Evolutionary conservation across 1,140 invertebrate genomes (phyloP).

Genomic region (Diorhabda carinulata): DNA sequence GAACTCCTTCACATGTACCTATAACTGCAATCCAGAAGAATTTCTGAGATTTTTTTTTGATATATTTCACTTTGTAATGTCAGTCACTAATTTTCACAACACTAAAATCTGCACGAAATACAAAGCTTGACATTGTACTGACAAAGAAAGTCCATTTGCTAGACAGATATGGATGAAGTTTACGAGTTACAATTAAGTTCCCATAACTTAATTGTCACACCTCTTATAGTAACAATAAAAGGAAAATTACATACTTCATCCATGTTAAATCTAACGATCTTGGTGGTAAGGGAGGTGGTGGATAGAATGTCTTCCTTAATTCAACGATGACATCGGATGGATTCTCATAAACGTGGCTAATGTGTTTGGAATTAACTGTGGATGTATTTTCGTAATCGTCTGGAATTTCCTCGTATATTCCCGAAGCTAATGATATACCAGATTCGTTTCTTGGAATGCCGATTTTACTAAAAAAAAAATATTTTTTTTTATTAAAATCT

Average conservation of each 20-base stretch:
- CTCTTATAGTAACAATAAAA: neutral
- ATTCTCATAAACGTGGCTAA: constrained; percentile 40
- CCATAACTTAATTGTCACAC: neutral
- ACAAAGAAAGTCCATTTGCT: too few species aligned
- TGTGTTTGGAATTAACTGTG: constrained; percentile 12
- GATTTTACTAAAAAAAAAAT: constrained; percentile 20
- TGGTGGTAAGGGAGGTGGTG: constrained; percentile 41
- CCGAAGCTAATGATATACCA: constrained; percentile 52
- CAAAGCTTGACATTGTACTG: too few species aligned
- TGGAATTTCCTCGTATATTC: constrained; percentile 54
- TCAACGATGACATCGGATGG: constrained; percentile 37
- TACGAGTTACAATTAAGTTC: too few species aligned
- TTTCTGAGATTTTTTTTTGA: too few species aligned
- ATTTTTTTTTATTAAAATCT: too few species aligned
- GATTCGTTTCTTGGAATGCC: constrained; percentile 47
- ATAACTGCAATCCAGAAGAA: too few species aligned
- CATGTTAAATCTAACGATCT: constrained; percentile 10
- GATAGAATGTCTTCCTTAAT: constrained; percentile 26
- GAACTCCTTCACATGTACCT: too few species aligned
- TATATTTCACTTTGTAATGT: too few species aligned
- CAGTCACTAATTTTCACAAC: too few species aligned
- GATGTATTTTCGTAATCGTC: constrained; percentile 21
- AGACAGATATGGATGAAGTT: too few species aligned
- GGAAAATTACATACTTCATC: neutral
- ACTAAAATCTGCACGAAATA: too few species aligned